Evolutionary conservation across 2,113 vertebrate species (phyloP).

Genomic region (Channa maculata): DNA sequence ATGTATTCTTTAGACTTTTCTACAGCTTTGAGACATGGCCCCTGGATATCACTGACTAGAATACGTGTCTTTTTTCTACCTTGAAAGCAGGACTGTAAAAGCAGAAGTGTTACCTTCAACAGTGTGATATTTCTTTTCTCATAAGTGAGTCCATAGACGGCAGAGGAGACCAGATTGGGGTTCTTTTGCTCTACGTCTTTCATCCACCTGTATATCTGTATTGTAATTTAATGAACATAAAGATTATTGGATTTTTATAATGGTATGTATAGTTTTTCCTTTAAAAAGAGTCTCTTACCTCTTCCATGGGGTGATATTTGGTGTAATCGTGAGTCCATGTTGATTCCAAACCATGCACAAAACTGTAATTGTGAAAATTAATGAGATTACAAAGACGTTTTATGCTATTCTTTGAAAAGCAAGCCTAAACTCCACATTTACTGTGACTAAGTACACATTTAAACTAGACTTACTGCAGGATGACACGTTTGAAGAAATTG

Average conservation of each 20-base stretch:
- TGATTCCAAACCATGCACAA: conserved; percentile 1
- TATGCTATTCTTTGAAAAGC: too few species aligned
- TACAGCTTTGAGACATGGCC: background rate
- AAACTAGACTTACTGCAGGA: too few species aligned
- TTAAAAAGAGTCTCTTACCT: conserved; percentile 69
- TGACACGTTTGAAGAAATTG: too few species aligned
- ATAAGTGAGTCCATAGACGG: conserved; percentile 78
- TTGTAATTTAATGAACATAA: background rate
- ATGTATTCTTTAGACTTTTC: too few species aligned
- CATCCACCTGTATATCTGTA: conserved; percentile 86
- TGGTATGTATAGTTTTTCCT: background rate
- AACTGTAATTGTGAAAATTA: conserved; percentile 13
- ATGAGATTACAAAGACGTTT: background rate
- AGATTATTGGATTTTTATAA: background rate
- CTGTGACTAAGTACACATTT: too few species aligned
- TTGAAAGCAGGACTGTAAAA: background rate
- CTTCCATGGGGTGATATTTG: conserved; percentile 81
- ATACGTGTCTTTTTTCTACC: background rate
- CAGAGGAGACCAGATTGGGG: conserved; percentile 78
- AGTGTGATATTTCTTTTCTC: conserved; percentile 77
- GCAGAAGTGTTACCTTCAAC: conserved; percentile 77
- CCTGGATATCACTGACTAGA: background rate
- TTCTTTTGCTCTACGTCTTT: conserved; percentile 68
- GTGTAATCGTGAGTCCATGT: conserved; percentile 74
- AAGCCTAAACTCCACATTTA: background rate